Base-by-base conservation (phyloP, 2,888 invertebrate genomes). In the Drosophila buzzatii region DNA sequence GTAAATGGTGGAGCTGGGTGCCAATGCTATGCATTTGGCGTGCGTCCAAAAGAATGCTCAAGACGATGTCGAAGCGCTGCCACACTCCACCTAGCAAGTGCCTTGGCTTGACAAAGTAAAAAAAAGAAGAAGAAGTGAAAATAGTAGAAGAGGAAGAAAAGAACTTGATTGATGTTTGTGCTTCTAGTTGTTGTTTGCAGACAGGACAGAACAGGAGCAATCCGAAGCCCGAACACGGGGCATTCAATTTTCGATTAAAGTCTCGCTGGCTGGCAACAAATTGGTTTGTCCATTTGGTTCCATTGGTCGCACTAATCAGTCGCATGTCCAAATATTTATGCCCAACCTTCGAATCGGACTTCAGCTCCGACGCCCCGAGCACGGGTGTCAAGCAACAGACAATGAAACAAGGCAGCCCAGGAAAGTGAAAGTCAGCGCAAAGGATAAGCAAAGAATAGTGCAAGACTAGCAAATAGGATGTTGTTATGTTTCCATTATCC, bases 161-260 rank as follows among this genome's bases (percentile, higher is more conserved):
- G 56, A 85, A 79, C 89, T 79, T 86, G 90, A 86, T 86, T 86
- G 86, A 90, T 85, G 85, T 85, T 85, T 88, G 85, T 88, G 76
- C 86, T 90, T 73, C 76, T 79, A 81, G 89, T 83, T 86, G 86
- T 81, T 90, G 89, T 90, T 86, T 86, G 86, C 79, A 39, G 51
- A 77, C 44, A 79, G 69, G 61, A 61, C 58, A 79, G 69, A 59
- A 61, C 58, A 57, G 51, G 18, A 37, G 49, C 63, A 41, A 70
- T 56, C 27, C 69, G 23, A 37, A 58, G n/a, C 39, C 39, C 57
- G 68, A 73, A 76, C 79, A 81, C 63, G 73, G 66, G 73, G 68
- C 74, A 81, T 90, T 86, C 89, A 90, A 81, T 86, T 79, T 85
- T 81, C 83, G 90, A 81, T 90, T 85, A 88, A 88, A 88, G 72